These are phyloP conservation scores for Sitodiplosis mosellana DNA, from an alignment of 1,140 invertebrate genomes.

Conservation along the genomic window DNA sequence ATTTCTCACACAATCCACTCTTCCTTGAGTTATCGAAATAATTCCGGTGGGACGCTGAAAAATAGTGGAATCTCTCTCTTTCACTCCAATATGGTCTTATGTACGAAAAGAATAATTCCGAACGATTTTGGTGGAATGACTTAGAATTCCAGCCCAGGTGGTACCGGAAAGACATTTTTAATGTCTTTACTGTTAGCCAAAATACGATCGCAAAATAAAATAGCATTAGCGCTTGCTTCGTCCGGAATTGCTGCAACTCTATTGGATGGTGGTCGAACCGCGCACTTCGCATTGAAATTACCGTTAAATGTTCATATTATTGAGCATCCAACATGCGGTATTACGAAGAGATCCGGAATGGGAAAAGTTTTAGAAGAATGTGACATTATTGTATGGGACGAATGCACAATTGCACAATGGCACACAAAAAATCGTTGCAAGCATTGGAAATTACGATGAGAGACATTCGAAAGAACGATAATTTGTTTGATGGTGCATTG, in stretches of 20 bases:
- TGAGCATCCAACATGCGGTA: slow-evolving; percentile 19
- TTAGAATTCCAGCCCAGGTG: slow-evolving; percentile 15
- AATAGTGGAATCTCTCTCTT: no score
- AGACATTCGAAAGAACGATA: slow-evolving; percentile 15
- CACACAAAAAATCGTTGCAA: slow-evolving; percentile 19
- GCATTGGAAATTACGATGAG: slow-evolving; percentile 20
- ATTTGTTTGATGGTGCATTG: slow-evolving; percentile 15
- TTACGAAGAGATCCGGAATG: slow-evolving; percentile 13
- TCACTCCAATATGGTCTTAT: no score
- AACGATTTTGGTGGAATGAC: slow-evolving; percentile 8
- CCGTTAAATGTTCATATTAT: slow-evolving; percentile 11
- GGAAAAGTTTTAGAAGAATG: slow-evolving; percentile 15
- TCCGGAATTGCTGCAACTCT: slow-evolving; percentile 32
- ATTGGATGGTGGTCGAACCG: slow-evolving; percentile 29
- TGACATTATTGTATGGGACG: slow-evolving; percentile 20
- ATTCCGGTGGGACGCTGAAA: no score
- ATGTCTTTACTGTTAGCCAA: slow-evolving; percentile 8
- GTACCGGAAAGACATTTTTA: slow-evolving; percentile 18
- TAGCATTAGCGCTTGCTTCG: slow-evolving; percentile 4
- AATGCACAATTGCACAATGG: slow-evolving; percentile 25
- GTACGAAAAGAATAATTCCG: no score
- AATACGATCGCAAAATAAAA: not conserved
- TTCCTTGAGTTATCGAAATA: no score
- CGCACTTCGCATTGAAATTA: slow-evolving; percentile 26
- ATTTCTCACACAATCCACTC: no score